Evolutionary conservation across 2,888 invertebrate genomes (phyloP).

Genomic region (Drosophila phalerata): DNA sequence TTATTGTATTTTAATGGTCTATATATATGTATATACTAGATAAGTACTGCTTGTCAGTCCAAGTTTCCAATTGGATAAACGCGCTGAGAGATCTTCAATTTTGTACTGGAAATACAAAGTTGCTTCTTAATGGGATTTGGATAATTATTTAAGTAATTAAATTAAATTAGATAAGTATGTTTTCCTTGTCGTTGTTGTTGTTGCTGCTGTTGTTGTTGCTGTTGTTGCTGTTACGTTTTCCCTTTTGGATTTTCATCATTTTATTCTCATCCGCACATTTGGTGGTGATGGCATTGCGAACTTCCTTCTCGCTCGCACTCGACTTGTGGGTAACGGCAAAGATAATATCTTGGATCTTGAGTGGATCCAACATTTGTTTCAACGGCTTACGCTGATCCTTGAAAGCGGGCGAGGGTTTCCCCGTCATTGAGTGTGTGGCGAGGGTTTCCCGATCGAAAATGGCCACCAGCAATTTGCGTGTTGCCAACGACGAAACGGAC

Average conservation of each 20-base stretch:
- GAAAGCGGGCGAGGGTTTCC: slow-evolving; percentile 87
- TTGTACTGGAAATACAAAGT: slow-evolving; percentile 8
- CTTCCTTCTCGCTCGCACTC: slow-evolving; percentile 87
- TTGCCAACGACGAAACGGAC: slow-evolving; percentile 86
- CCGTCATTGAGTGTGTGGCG: slow-evolving; percentile 88
- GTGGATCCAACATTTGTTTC: slow-evolving; percentile 86
- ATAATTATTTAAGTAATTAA: too few species aligned
- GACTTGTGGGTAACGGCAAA: slow-evolving; percentile 87
- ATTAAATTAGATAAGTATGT: slow-evolving; percentile 26
- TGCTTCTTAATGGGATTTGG: background rate
- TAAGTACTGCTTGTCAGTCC: slow-evolving; percentile 4
- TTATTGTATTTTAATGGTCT: background rate
- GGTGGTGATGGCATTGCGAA: slow-evolving; percentile 88
- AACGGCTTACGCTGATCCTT: slow-evolving; percentile 83
- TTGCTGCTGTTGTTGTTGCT: slow-evolving; percentile 51
- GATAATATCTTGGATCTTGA: slow-evolving; percentile 87
- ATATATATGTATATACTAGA: background rate
- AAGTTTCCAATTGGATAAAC: background rate
- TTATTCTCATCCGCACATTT: slow-evolving; percentile 89
- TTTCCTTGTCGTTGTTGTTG: slow-evolving; percentile 73
- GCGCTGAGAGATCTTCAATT: slow-evolving; percentile 20
- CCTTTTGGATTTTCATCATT: slow-evolving; percentile 86
- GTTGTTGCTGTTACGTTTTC: slow-evolving; percentile 66
- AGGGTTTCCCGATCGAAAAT: slow-evolving; percentile 87
- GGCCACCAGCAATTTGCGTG: slow-evolving; percentile 87